Conservation (phyloP, 1,140 invertebrate genomes). For the Ridgeia piscesae region DNA sequence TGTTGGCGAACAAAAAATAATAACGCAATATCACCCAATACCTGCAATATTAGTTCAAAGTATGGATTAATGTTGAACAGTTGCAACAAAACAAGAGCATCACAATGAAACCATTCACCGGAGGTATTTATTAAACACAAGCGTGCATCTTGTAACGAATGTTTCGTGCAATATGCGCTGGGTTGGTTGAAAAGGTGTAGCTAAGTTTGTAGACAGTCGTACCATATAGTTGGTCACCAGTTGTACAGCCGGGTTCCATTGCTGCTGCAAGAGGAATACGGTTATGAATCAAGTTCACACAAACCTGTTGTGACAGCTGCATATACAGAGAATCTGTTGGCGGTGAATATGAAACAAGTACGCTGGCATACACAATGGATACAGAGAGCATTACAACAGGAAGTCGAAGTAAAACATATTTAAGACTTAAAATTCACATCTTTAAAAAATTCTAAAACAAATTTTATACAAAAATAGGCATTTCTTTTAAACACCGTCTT, state of each 20-base stretch:
- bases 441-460: too few species aligned
- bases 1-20: not conserved
- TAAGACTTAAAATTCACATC: too few species aligned
- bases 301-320: not conserved
- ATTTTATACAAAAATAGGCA: too few species aligned
- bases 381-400: too few species aligned
- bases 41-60: not conserved
- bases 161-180: not conserved
- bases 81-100: not conserved
- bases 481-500: too few species aligned
- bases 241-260: not conserved
- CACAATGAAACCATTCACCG: not conserved
- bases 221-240: not conserved
- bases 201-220: not conserved
- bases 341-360: too few species aligned
- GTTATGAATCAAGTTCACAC: not conserved
- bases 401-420: too few species aligned
- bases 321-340: too few species aligned
- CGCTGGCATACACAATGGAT: too few species aligned
- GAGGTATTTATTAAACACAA: not conserved
- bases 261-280: not conserved
- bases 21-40: not conserved
- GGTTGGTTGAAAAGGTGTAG: not conserved
- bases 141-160: not conserved
- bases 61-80: not conserved